These are phyloP conservation scores for Coleophora flavipennella DNA, from an alignment of 2,888 invertebrate genomes.

Conservation along the genomic window DNA sequence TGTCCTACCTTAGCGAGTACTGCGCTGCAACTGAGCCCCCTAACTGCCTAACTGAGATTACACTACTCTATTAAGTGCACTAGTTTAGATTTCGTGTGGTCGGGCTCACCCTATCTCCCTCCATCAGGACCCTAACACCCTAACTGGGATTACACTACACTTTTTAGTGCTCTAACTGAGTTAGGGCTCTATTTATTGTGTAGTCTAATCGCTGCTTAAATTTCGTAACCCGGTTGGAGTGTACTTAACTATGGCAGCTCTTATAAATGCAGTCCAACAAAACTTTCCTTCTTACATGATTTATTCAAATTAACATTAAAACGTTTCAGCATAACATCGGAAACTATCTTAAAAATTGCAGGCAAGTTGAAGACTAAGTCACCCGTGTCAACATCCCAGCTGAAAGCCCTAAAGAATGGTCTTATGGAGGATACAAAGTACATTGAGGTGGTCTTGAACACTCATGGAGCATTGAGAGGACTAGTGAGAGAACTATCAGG, in stretches of 20 bases:
- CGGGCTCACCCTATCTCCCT: no score
- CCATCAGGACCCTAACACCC: neutral
- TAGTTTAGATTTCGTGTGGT: no score
- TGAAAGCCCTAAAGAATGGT: constrained; percentile 45
- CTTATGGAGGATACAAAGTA: constrained; percentile 42
- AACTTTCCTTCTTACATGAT: neutral
- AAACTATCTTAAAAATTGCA: constrained; percentile 32
- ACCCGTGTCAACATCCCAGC: constrained; percentile 27
- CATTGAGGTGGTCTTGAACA: constrained; percentile 35
- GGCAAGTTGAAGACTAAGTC: constrained; percentile 48
- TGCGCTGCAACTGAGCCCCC: no score
- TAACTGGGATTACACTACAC: no score
- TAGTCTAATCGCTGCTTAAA: no score
- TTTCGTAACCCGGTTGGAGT: neutral
- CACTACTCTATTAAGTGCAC: no score
- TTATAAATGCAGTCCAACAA: neutral
- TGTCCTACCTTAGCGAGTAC: no score
- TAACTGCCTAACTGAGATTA: no score
- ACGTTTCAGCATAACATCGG: constrained; percentile 21
- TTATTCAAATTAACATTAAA: neutral
- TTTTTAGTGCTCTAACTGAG: no score
- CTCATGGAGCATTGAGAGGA: constrained; percentile 54
- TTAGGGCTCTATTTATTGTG: no score
- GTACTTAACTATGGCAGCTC: neutral
- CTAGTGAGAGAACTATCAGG: constrained; percentile 68